phyloP scores from a whole-genome alignment of 2,113 vertebrate genomes.

The Psittacula cyanocephala region DNA sequence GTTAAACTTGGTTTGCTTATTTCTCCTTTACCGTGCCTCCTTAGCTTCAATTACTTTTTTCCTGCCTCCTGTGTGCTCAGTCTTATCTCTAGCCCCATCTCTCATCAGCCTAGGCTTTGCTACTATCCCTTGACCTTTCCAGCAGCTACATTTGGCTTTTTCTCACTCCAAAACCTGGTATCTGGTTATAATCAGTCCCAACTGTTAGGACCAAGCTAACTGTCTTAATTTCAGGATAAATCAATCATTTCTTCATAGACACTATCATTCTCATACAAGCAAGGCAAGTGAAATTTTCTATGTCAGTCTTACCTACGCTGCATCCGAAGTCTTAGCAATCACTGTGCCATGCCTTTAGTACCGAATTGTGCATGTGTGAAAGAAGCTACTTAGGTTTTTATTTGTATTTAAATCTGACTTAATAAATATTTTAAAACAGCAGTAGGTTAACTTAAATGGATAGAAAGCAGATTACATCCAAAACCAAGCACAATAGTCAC shows the following conservation, averaged over 20 bases:
- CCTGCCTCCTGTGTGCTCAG: background rate
- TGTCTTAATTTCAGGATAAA: background rate
- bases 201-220: background rate
- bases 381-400: background rate
- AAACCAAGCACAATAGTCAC: background rate
- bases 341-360: background rate
- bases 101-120: background rate
- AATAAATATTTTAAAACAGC: constrained; percentile 1
- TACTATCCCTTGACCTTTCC: background rate
- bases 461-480: background rate
- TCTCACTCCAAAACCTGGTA: background rate
- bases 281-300: background rate
- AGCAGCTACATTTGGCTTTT: background rate
- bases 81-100: background rate
- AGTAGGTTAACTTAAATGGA: background rate
- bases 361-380: background rate
- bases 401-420: background rate
- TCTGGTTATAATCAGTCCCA: background rate
- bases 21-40: background rate
- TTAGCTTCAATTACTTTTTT: background rate
- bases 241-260: background rate
- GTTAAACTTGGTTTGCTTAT: background rate
- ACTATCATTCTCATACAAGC: background rate
- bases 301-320: background rate
- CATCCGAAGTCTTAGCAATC: background rate